Evolutionary conservation across 1,140 invertebrate genomes (phyloP), one percentile per base, ranked within the genome.

Genomic region (Drosophila ananassae): DNA sequence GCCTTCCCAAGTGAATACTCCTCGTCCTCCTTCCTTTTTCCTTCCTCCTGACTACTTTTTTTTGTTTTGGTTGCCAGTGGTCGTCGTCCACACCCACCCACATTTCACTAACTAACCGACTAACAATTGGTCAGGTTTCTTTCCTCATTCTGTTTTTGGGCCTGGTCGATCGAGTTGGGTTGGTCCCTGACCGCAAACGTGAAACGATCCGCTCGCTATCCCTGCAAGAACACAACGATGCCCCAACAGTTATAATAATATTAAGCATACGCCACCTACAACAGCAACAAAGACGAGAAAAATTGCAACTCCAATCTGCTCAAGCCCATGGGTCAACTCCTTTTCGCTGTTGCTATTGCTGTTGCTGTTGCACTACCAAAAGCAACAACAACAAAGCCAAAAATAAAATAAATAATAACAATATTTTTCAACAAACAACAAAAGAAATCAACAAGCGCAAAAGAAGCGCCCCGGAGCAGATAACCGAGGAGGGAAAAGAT

Each of bases 201-300:
- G 67, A 77, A 78, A 48, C 21, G 54, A 51, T 58, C 69, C 46
- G 50, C 25, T 28, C 47, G 13, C 17, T 17, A 58, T 51, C 50
- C 25, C 24, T 44, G 48, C n/a, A n/a, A 63, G 72, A 74, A 73
- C 39, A 32, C 32, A 32, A n/a, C 34, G n/a, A 10, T 53, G 50
- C 67, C 77, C 77, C 71, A 57, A 81, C 83, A 85, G 82, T 79
- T 87, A 89, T 89, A 89, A 83, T 89, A 89, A 87, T 89, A 89
- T 89, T 78, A 87, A 69, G 82, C 79, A 89, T 85, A 87, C 82
- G 82, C 82, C 82, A 85, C 82, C 82, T 87, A 85, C 82, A 87
- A 78, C 82, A 68, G 57, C 63, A 56, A 57, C 30, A 62, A 48
- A 44, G 34, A 7, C 34, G 22, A 57, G 53, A 69, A 68, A 69